phyloP scores from a whole-genome alignment of 2,888 invertebrate species.

The Sialis lutaria region DNA sequence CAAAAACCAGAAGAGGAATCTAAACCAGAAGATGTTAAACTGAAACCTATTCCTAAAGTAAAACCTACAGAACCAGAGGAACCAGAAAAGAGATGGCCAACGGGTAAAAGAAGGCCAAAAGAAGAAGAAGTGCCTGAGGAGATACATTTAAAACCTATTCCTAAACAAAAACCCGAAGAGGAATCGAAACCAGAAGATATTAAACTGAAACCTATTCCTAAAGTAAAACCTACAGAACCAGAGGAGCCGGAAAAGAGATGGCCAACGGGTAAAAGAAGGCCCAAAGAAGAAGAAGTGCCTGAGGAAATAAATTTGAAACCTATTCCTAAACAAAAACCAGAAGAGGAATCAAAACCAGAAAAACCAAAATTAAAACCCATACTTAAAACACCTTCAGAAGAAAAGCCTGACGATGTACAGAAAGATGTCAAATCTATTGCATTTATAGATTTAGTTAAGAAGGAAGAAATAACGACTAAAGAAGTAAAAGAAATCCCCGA shows the following conservation, averaged over 20 bases:
- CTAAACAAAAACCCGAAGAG: constrained; percentile 15
- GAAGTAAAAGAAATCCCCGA: constrained; percentile 12
- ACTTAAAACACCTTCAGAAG: constrained; percentile 16
- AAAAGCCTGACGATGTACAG: constrained; percentile 11
- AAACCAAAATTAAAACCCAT: constrained; percentile 8
- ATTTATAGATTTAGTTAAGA: constrained; percentile 12
- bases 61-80: constrained; percentile 9
- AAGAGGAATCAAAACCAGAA: constrained; percentile 15
- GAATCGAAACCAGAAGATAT: constrained; percentile 13
- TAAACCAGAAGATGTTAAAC: constrained; percentile 19
- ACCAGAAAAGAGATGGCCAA: constrained; percentile 13
- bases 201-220: constrained; percentile 24
- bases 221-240: constrained; percentile 12
- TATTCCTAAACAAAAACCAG: constrained; percentile 15
- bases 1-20: constrained; percentile 15
- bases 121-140: constrained; percentile 9
- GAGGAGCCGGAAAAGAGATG: constrained; percentile 13
- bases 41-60: constrained; percentile 9
- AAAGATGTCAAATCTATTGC: constrained; percentile 13
- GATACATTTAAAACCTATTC: constrained; percentile 8
- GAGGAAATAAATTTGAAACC: constrained; percentile 9
- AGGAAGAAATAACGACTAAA: constrained; percentile 11
- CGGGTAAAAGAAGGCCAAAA: constrained; percentile 10
- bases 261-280: constrained; percentile 16
- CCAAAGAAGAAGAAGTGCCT: constrained; percentile 15